Conservation (phyloP, 2,888 invertebrate genomes). For the Amphipyra tragopoginis region DNA sequence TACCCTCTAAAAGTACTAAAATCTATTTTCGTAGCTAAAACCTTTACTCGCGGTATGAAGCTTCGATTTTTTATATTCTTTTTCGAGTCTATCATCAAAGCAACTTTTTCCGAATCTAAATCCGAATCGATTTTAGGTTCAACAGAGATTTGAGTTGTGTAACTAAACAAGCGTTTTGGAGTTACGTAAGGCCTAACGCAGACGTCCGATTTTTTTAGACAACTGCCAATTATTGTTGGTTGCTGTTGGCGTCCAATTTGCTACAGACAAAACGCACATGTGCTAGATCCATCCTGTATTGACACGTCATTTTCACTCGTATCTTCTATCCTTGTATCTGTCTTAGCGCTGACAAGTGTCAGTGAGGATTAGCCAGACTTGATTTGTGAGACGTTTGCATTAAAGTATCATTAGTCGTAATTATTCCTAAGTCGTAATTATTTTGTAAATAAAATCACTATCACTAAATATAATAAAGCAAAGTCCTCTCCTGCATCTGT, state of each 20-base stretch:
- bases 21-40: not conserved
- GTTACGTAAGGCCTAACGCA: constrained; percentile 18
- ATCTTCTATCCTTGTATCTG: not conserved
- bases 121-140: constrained; percentile 49
- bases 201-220: constrained; percentile 2
- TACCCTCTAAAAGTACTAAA: not conserved
- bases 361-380: too few species aligned
- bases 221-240: not conserved
- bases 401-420: too few species aligned
- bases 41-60: not conserved
- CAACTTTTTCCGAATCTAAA: constrained; percentile 33
- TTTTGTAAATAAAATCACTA: too few species aligned
- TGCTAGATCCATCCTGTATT: not conserved
- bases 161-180: constrained; percentile 39
- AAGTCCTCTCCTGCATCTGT: too few species aligned
- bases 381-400: too few species aligned
- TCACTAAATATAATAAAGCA: too few species aligned
- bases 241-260: not conserved
- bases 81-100: constrained; percentile 26
- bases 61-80: constrained; percentile 12
- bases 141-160: constrained; percentile 37
- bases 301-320: not conserved
- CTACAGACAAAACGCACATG: not conserved
- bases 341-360: too few species aligned
- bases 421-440: too few species aligned